These are phyloP conservation scores for Scaptomyza pallida DNA, from an alignment of 1,140 invertebrate genomes.

Conservation along the genomic window DNA sequence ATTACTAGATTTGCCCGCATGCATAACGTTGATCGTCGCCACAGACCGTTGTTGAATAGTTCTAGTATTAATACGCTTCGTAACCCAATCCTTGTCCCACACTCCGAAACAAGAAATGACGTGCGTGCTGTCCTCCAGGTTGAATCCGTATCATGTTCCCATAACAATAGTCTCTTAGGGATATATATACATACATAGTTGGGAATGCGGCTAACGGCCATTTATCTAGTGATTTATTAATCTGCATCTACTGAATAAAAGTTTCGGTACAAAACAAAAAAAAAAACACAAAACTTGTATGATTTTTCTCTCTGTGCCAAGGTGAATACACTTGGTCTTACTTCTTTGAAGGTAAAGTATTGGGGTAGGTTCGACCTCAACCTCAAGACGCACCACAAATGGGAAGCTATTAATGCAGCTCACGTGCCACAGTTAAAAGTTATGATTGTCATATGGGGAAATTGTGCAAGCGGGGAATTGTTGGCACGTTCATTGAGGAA, in stretches of 20 bases:
- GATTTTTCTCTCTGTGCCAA: constrained; percentile 3
- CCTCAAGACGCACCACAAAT: constrained; percentile 15
- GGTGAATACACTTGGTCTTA: neutral
- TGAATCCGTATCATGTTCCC: constrained; percentile 14
- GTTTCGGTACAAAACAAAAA: constrained; percentile 81
- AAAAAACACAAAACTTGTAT: constrained; percentile 2
- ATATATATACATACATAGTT: constrained; percentile 28
- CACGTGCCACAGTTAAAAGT: constrained; percentile 57
- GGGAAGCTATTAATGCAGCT: constrained; percentile 43
- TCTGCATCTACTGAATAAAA: constrained; percentile 84
- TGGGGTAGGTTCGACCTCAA: constrained; percentile 48
- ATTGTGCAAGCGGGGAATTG: constrained; percentile 45
- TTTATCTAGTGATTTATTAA: constrained; percentile 63
- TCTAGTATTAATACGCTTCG: constrained; percentile 38
- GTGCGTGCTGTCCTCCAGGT: constrained; percentile 59
- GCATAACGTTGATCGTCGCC: neutral
- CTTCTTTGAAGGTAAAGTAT: constrained; percentile 9
- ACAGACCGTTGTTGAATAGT: constrained; percentile 72
- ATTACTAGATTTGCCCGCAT: constrained; percentile 48
- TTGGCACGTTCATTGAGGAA: constrained; percentile 67
- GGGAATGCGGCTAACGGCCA: constrained; percentile 53
- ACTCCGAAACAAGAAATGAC: constrained; percentile 39
- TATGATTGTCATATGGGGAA: constrained; percentile 55
- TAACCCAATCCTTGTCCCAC: neutral
- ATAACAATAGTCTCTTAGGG: constrained; percentile 27